A percentile compares a stretch with the other conserved stretches of the same genome.
Evolutionary conservation across 2,113 vertebrate genomes (phyloP).

Genomic region (Bufo gargarizans): DNA sequence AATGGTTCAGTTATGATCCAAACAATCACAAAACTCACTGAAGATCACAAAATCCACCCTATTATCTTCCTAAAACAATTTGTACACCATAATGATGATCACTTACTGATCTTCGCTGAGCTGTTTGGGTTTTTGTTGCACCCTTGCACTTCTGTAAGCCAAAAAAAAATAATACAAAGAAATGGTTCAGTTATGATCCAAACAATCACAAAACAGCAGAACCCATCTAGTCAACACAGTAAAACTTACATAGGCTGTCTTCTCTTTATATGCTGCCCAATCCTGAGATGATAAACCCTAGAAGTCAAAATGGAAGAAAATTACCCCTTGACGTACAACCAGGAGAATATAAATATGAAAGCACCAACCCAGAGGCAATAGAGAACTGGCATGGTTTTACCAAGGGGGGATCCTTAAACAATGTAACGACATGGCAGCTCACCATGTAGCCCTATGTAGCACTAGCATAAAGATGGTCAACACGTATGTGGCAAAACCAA

Average conservation of each 20-base stretch:
- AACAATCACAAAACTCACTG: too few species aligned
- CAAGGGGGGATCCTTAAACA: neutral
- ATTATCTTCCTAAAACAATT: too few species aligned
- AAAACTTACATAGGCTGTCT: constrained; percentile 88
- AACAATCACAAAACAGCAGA: neutral
- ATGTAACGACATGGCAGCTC: neutral
- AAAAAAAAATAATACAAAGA: neutral
- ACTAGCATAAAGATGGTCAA: neutral
- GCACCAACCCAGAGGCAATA: neutral
- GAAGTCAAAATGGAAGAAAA: constrained; percentile 39
- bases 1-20: too few species aligned
- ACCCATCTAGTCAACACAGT: accelerated
- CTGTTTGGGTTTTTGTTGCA: constrained; percentile 83
- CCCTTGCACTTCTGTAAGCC: constrained; percentile 84
- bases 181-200: neutral
- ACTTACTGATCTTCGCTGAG: constrained; percentile 86
- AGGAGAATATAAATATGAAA: neutral
- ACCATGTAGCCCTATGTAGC: neutral
- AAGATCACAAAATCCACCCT: too few species aligned
- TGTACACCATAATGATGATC: neutral
- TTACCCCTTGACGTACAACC: neutral
- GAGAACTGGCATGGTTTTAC: neutral
- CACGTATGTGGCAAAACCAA: too few species aligned
- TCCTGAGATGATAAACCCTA: constrained; percentile 93
- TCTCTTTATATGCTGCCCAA: constrained; percentile 89